A percentile compares a stretch with the other conserved stretches of the same genome.
Conservation (phyloP, 1,140 invertebrate genomes). For the Whitmania pigra region DNA sequence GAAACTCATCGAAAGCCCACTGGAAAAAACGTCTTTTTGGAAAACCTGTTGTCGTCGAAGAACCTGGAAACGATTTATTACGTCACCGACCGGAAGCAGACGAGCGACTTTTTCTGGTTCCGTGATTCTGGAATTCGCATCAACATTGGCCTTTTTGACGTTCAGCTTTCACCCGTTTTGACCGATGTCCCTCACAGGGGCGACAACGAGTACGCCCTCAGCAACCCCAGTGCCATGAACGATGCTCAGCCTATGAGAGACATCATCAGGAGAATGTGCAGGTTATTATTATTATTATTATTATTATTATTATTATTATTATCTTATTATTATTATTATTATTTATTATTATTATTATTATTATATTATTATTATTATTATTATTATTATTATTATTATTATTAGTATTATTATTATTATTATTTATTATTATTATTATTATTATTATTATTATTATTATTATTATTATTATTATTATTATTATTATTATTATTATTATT, state of each 20-base stretch:
- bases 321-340: not conserved
- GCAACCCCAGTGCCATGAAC: slow-evolving; percentile 22
- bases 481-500: slow-evolving; percentile 1
- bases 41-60: not conserved
- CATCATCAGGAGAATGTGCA: slow-evolving; percentile 28
- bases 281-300: slow-evolving; percentile 23
- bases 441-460: slow-evolving; percentile 8
- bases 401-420: too few species aligned
- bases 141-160: slow-evolving; percentile 30
- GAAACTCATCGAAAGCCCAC: not conserved
- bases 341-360: not conserved
- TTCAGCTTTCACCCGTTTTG: slow-evolving; percentile 32
- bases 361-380: not conserved
- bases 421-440: slow-evolving; percentile 8
- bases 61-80: slow-evolving; percentile 13
- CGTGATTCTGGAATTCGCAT: slow-evolving; percentile 29
- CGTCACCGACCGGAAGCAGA: slow-evolving; percentile 31
- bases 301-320: slow-evolving; percentile 10
- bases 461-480: slow-evolving; percentile 6
- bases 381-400: not conserved
- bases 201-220: slow-evolving; percentile 29
- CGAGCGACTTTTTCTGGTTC: slow-evolving; percentile 30
- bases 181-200: slow-evolving; percentile 30
- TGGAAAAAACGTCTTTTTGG: slow-evolving; percentile 14
- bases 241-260: slow-evolving; percentile 25